Evolutionary conservation across 37 sponge, comb jelly and placozoan species (phyloP).

Genomic region (Beroe forskalii): DNA sequence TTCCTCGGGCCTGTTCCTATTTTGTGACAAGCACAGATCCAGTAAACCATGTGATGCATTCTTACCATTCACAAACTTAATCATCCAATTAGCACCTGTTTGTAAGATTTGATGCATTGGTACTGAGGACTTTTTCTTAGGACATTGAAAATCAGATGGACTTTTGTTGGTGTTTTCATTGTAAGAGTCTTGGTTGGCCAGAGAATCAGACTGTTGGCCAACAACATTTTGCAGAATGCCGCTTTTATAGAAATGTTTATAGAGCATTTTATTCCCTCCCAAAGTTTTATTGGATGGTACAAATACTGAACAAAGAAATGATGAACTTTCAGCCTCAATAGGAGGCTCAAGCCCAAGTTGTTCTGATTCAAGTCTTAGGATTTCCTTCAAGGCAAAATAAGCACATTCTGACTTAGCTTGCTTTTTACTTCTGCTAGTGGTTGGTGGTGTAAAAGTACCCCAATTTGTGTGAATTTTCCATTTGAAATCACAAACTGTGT

Average conservation of each 20-base stretch:
- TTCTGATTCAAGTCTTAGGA: neutral
- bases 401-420: slow-evolving; percentile 60
- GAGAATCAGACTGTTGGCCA: neutral
- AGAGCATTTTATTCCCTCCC: slow-evolving; percentile 32
- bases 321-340: neutral
- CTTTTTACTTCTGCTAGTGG: slow-evolving; percentile 34
- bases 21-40: neutral
- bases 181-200: neutral
- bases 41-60: slow-evolving; percentile 25
- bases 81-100: slow-evolving; percentile 44
- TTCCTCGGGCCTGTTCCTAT: neutral
- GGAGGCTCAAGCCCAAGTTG: slow-evolving; percentile 20
- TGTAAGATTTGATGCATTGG: neutral
- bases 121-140: neutral
- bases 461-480: slow-evolving; percentile 42
- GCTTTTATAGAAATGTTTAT: slow-evolving; percentile 42
- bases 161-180: neutral
- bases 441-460: slow-evolving; percentile 23
- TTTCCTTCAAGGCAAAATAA: slow-evolving; percentile 36
- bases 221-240: neutral
- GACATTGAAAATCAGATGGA: neutral
- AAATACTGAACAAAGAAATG: neutral
- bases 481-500: neutral
- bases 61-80: neutral
- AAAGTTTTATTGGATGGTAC: slow-evolving; percentile 26